phyloP scores from a whole-genome alignment of 2,797 vertebrate genomes.

The Siniperca obscura region DNA sequence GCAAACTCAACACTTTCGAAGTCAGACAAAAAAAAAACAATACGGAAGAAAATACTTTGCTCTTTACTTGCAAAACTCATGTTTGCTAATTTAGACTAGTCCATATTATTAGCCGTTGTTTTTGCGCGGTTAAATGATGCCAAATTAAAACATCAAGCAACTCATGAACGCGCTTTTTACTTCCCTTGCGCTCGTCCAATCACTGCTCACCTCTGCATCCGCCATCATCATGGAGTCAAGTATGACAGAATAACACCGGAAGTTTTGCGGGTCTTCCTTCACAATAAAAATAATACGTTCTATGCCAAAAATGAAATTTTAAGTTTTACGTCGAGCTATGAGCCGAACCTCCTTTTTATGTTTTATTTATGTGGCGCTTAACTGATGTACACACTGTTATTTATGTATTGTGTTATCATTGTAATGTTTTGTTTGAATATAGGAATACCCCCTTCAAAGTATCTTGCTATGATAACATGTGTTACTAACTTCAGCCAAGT shows the following conservation, averaged over 20 bases:
- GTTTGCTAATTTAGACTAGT: background rate
- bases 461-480: background rate
- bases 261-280: background rate
- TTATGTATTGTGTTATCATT: background rate
- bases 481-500: background rate
- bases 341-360: background rate
- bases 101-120: background rate
- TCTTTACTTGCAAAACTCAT: background rate
- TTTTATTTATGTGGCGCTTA: background rate
- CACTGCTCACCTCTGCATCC: conserved; percentile 23
- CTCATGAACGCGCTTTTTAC: conserved; percentile 1
- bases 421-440: background rate
- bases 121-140: background rate
- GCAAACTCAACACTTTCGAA: background rate
- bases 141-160: background rate
- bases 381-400: background rate
- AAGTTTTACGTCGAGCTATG: accelerated
- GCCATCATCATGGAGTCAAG: background rate
- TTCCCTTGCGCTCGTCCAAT: background rate
- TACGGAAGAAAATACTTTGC: background rate
- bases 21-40: background rate
- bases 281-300: conserved; percentile 28
- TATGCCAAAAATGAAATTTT: accelerated
- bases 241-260: conserved; percentile 11
- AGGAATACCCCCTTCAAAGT: too few relatives aligned